These are phyloP conservation scores for Telmatochromis bifrenatus DNA, from an alignment of 2,113 vertebrate species.

Conservation along the genomic window DNA sequence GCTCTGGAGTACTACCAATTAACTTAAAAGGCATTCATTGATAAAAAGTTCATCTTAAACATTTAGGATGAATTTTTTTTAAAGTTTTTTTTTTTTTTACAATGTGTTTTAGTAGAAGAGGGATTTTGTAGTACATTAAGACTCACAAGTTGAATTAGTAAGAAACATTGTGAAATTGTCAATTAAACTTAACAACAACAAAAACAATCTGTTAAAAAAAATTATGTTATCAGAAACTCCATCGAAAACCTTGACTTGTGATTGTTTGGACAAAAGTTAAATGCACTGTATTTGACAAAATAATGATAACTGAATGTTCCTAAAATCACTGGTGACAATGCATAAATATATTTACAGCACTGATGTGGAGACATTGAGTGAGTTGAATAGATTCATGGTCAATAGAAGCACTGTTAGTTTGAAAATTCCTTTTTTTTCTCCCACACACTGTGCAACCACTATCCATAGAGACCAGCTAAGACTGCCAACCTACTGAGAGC, in stretches of 20 bases:
- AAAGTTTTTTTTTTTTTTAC: not conserved
- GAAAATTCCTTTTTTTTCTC: not conserved
- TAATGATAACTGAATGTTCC: not conserved
- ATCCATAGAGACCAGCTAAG: not conserved
- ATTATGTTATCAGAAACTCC: not conserved
- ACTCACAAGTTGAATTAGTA: not conserved
- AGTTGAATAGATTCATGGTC: not conserved
- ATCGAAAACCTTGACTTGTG: not conserved
- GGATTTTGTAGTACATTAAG: not conserved
- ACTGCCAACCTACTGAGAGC: not conserved
- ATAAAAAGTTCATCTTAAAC: not conserved
- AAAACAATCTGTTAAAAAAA: not conserved
- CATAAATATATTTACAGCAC: not conserved
- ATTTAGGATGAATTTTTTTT: not conserved
- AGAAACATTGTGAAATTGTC: not conserved
- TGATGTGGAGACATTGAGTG: not conserved
- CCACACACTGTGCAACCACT: not conserved
- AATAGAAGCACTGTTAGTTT: not conserved
- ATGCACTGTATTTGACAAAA: not conserved
- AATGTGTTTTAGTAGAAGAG: not conserved
- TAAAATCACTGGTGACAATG: not conserved
- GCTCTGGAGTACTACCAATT: not conserved
- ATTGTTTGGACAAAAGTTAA: not conserved
- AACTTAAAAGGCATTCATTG: not conserved
- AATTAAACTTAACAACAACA: not conserved